Base-by-base conservation (phyloP, 2,797 vertebrate species). In the Crenichthys baileyi region DNA sequence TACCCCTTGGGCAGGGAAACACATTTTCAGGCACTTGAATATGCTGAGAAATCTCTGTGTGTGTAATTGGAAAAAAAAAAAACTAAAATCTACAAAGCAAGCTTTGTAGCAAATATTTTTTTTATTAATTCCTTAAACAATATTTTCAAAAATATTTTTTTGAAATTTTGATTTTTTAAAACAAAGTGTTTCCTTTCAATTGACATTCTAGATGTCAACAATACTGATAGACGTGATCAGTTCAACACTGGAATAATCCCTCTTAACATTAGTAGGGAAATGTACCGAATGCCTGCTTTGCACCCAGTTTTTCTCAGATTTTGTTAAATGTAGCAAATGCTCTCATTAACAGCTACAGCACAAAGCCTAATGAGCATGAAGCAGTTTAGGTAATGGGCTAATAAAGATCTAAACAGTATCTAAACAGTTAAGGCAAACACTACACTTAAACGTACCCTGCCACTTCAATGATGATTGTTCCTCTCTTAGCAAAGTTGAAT, bases 11-110 rank as follows among this genome's bases (percentile, higher is more conserved):
- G 78, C 48, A 70, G 67, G 29, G 61, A 86, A 83, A 77, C 46
- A 76, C 58, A 65, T 51, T 80, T 83, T 80, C 29, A 79, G 77
- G 53, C 55, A 29, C 44, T 48, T 72, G 67, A 77, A 31, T 60
- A 31, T 67, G 36, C 46, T 36, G 70, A 12, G 41, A 77, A 48
- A 58, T 71, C 6, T 44, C 4, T 31, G 48, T 13, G 26, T 18
- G 15, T 51, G 20, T 8, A 65, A 61, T 5, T 41, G 16, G 7
- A 61, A 61, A 18, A 29, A 8, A 18, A 26, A 26, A 55, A 24
- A 51, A 1, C 50, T 55, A 55, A 24, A 67, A 13, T 39, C 31
- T 67, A 7, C 29, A 39, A 4, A 67, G 36, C 1, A 44, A 24
- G 36, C 20, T 67, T 67, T 22, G 20, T 8, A 24, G 63, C 36